A percentile compares a stretch with the other conserved stretches of the same genome.
phyloP scores from a whole-genome alignment of 2,888 invertebrate species.

The Agrochola macilenta region DNA sequence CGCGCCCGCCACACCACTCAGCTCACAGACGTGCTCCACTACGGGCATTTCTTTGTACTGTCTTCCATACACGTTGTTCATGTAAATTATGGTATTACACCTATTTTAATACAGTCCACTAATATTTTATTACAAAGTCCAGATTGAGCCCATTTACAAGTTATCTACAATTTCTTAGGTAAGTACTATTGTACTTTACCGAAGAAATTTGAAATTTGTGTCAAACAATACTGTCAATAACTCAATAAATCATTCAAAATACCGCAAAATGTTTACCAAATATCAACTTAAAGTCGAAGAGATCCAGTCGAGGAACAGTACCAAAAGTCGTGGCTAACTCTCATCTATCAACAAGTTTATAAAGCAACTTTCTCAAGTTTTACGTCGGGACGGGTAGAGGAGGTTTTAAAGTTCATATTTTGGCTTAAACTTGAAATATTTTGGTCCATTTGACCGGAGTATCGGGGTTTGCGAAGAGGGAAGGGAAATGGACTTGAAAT shows the following conservation, averaged over 20 bases:
- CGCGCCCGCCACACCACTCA: too few species aligned
- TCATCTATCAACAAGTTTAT: conserved; percentile 69
- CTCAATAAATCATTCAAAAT: conserved; percentile 24
- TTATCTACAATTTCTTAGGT: too few species aligned
- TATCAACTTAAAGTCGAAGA: conserved; percentile 42
- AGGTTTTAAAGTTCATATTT: conserved; percentile 63
- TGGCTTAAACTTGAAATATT: conserved; percentile 38
- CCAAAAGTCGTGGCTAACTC: conserved; percentile 62
- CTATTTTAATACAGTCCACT: too few species aligned
- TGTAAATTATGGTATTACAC: too few species aligned
- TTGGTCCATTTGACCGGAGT: conserved; percentile 20
- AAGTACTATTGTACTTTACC: too few species aligned
- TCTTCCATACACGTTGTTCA: too few species aligned
- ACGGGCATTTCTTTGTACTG: too few species aligned
- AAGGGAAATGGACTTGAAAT: not conserved
- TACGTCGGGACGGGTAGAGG: conserved; percentile 5
- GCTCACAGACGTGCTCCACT: too few species aligned
- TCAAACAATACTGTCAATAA: not conserved
- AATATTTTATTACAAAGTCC: too few species aligned
- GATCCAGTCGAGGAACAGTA: conserved; percentile 19
- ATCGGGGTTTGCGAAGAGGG: not conserved
- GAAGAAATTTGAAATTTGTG: not conserved
- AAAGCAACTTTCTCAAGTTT: conserved; percentile 59
- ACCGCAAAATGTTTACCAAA: conserved; percentile 34
- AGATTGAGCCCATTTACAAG: too few species aligned